A percentile compares a stretch with the other conserved stretches of the same genome.
Evolutionary conservation across 37 sponge, comb jelly and placozoan genomes (phyloP).

Genomic region (Mnemiopsis leidyi): DNA sequence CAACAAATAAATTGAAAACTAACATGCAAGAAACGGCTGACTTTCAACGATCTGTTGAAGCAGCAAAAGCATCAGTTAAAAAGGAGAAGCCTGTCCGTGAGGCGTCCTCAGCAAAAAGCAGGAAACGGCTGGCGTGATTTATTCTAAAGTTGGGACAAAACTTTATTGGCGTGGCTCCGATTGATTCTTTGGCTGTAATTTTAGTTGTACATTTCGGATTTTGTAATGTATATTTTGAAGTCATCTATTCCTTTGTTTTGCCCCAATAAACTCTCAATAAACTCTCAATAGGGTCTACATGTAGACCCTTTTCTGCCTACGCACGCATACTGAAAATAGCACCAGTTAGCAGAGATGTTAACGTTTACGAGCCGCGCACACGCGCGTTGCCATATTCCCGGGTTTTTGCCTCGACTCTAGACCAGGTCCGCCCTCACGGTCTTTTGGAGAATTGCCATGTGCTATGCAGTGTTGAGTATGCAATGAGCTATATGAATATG

Average conservation of each 20-base stretch:
- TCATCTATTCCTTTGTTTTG: background rate
- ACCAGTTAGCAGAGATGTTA: slow-evolving; percentile 1
- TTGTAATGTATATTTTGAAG: background rate
- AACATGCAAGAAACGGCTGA: background rate
- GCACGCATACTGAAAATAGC: background rate
- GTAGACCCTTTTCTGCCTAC: too few relatives aligned
- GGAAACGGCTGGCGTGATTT: slow-evolving; percentile 35
- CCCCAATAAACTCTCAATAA: too few relatives aligned
- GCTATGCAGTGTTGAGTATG: background rate
- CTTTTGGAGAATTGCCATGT: background rate
- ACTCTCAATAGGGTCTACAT: background rate
- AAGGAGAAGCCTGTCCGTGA: slow-evolving; percentile 45
- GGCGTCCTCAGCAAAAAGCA: background rate
- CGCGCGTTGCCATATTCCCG: background rate
- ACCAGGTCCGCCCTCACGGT: background rate
- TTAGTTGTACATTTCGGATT: background rate
- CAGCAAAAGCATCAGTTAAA: slow-evolving; percentile 20
- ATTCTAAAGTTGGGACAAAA: too few relatives aligned
- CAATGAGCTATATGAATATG: background rate
- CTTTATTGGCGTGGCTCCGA: too few relatives aligned
- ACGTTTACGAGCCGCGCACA: slow-evolving; percentile 47
- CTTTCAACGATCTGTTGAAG: background rate
- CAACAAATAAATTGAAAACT: background rate
- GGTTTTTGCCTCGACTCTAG: background rate
- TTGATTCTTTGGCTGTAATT: background rate